A percentile compares a stretch with the other conserved stretches of the same genome.
phyloP scores from a whole-genome alignment of 2,113 vertebrate genomes.

The Caloenas nicobarica region DNA sequence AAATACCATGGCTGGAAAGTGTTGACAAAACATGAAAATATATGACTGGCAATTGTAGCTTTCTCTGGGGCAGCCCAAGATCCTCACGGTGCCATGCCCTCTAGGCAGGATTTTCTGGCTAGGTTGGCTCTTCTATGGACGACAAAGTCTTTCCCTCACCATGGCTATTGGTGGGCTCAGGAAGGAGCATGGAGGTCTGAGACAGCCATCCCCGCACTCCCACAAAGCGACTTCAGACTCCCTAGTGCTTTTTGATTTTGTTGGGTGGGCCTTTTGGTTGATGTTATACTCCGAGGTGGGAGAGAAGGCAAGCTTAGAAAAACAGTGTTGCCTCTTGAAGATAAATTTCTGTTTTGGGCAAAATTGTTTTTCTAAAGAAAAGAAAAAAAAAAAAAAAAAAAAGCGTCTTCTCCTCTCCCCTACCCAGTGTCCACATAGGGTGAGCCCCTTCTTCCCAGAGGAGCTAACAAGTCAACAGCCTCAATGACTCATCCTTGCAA shows the following conservation, averaged over 20 bases:
- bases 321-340: neutral
- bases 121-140: neutral
- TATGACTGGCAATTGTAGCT: neutral
- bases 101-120: neutral
- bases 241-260: neutral
- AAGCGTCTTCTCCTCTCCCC: rapidly evolving
- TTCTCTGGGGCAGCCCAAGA: neutral
- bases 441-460: neutral
- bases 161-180: neutral
- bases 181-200: neutral
- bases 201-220: neutral
- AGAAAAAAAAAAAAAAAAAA: too few relatives aligned
- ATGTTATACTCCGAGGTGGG: neutral
- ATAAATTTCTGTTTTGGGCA: neutral
- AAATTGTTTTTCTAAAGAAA: neutral
- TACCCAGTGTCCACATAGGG: rapidly evolving
- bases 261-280: neutral
- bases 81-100: neutral
- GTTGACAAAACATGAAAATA: neutral
- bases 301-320: neutral
- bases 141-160: neutral
- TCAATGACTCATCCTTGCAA: neutral
- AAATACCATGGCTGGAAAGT: neutral
- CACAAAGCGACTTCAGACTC: neutral
- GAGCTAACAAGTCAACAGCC: neutral